Evolutionary conservation across 2,113 vertebrate species (phyloP).

Genomic region (Hyperopisus bebe): DNA sequence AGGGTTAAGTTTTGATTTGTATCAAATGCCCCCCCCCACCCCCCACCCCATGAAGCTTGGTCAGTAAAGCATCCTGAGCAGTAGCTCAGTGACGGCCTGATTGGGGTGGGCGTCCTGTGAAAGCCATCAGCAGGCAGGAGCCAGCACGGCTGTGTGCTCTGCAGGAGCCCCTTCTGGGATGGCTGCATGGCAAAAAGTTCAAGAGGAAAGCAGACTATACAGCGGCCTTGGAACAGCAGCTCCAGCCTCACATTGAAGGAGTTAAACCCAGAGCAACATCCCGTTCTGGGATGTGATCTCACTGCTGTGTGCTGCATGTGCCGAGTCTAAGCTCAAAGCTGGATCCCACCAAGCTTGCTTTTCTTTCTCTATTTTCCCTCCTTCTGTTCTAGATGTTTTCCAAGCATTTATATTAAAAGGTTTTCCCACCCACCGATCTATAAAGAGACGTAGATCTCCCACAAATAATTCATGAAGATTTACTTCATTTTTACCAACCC

Average conservation of each 20-base stretch:
- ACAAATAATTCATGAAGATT: constrained; percentile 32
- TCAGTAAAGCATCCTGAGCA: neutral
- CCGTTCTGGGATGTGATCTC: neutral
- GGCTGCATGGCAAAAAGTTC: neutral
- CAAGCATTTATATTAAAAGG: neutral
- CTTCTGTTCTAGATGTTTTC: neutral
- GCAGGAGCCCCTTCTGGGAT: neutral
- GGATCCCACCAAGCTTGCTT: neutral
- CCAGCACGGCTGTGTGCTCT: neutral
- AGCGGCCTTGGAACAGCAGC: neutral
- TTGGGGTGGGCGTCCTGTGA: neutral
- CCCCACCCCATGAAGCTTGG: neutral
- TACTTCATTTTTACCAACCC: constrained; percentile 50
- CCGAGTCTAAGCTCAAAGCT: neutral
- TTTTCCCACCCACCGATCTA: neutral
- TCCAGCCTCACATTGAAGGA: neutral
- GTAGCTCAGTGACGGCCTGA: neutral
- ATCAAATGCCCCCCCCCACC: neutral
- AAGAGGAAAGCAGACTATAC: neutral
- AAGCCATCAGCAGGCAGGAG: neutral
- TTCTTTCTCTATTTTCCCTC: neutral
- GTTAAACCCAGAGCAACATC: neutral
- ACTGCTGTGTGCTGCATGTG: neutral
- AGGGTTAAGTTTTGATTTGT: neutral
- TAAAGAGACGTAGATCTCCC: neutral